These are phyloP conservation scores for Tokudaia muenninki DNA, from an alignment of 2,797 vertebrate species.

Conservation along the genomic window DNA sequence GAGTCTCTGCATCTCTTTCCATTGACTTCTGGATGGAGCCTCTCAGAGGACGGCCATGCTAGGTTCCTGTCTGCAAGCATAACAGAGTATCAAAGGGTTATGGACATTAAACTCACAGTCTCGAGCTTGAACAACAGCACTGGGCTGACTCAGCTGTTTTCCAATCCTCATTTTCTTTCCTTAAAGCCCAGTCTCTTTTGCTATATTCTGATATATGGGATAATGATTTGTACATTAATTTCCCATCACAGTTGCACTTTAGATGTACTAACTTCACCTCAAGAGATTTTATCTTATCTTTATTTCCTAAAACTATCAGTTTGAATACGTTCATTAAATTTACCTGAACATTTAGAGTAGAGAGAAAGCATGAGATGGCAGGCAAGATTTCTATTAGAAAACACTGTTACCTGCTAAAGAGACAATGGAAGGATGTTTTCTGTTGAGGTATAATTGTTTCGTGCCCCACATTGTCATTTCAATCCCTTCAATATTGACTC, in stretches of 20 bases:
- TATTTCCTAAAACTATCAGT: neutral
- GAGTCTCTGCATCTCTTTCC: no score
- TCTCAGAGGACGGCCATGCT: neutral
- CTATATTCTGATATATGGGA: neutral
- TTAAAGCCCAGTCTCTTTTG: neutral
- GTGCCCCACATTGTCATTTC: neutral
- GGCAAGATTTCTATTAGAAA: neutral
- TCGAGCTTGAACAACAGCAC: no score
- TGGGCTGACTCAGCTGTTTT: neutral
- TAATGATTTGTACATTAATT: constrained; percentile 18
- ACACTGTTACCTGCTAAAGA: neutral
- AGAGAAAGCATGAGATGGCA: neutral
- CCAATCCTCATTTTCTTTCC: neutral
- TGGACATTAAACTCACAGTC: neutral
- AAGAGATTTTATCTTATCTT: neutral
- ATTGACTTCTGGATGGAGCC: no score
- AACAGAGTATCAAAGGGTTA: neutral
- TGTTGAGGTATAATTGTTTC: neutral
- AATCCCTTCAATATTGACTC: neutral
- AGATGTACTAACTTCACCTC: neutral
- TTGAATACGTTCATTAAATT: constrained; percentile 12
- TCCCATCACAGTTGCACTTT: neutral
- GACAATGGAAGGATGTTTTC: neutral
- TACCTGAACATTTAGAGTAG: constrained; percentile 43
- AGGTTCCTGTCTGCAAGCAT: neutral